Evolutionary conservation across 2,113 vertebrate genomes (phyloP).

Genomic region (Datnioides undecimradiatus): DNA sequence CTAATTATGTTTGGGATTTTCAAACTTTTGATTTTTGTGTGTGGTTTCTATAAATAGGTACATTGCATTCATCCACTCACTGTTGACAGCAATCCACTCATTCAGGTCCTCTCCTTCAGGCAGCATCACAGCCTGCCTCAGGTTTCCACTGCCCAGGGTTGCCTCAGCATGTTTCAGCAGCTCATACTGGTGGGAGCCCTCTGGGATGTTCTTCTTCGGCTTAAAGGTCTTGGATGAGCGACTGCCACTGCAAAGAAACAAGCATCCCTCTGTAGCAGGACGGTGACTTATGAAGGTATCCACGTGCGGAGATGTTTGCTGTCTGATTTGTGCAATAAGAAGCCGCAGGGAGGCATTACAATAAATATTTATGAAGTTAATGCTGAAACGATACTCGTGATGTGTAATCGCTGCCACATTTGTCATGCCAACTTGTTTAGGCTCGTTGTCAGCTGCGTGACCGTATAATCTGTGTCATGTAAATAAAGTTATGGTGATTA

Average conservation of each 20-base stretch:
- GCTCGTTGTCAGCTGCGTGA: neutral
- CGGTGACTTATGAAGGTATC: too few relatives aligned
- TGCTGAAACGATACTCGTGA: neutral
- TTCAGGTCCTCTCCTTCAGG: conserved; percentile 97
- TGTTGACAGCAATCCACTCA: conserved; percentile 98
- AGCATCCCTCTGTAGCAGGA: neutral
- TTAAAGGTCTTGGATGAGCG: conserved; percentile 97
- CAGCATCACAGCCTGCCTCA: conserved; percentile 94
- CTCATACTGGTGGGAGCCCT: conserved; percentile 97
- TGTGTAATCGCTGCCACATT: neutral
- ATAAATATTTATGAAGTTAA: neutral
- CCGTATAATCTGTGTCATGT: neutral
- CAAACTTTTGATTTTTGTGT: neutral
- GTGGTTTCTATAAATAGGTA: neutral
- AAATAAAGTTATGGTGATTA: neutral
- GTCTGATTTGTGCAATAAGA: conserved; percentile 5
- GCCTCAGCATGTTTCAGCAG: conserved; percentile 96
- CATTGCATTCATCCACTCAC: conserved; percentile 82
- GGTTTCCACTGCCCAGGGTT: conserved; percentile 94
- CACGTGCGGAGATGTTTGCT: conserved; percentile 21
- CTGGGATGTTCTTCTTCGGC: conserved; percentile 97
- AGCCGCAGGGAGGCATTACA: neutral
- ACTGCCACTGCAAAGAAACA: conserved; percentile 83
- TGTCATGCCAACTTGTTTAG: neutral
- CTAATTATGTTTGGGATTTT: neutral